These are phyloP conservation scores for Paralvinella palmiformis DNA, from an alignment of 1,140 invertebrate genomes.

Conservation along the genomic window DNA sequence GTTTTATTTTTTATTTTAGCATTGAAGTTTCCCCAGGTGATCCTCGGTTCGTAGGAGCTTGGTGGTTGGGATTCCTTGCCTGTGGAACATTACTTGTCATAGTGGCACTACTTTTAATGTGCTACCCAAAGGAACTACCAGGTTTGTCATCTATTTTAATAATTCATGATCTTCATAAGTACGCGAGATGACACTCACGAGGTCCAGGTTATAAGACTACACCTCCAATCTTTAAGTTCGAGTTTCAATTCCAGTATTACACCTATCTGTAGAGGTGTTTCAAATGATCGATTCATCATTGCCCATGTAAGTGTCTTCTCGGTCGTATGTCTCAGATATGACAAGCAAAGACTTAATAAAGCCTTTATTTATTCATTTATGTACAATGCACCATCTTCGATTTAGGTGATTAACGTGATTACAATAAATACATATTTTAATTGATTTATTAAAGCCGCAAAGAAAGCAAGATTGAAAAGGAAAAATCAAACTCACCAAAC, in stretches of 20 bases:
- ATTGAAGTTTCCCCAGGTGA: neutral
- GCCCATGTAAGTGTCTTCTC: neutral
- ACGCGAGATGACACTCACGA: no score
- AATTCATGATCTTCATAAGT: neutral
- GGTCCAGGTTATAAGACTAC: neutral
- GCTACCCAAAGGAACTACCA: neutral
- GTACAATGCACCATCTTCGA: no score
- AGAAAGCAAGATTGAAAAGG: neutral
- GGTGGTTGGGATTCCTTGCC: slow-evolving; percentile 6
- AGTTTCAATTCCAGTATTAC: neutral
- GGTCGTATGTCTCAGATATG: no score
- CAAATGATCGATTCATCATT: neutral
- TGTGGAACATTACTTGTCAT: neutral
- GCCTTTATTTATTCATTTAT: no score
- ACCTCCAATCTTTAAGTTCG: neutral
- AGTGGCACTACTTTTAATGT: neutral
- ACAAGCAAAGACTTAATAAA: no score
- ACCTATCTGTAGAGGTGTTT: neutral
- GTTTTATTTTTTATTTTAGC: neutral
- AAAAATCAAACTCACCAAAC: neutral
- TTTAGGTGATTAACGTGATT: neutral
- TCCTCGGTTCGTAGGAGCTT: slow-evolving; percentile 7
- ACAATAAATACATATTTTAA: neutral
- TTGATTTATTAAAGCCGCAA: neutral
- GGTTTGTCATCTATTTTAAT: neutral